Percentiles rank a stretch among this genome's conserved stretches.
These are phyloP conservation scores for Pseudococcus viburni DNA, from an alignment of 2,888 invertebrate genomes.

Conservation along the genomic window DNA sequence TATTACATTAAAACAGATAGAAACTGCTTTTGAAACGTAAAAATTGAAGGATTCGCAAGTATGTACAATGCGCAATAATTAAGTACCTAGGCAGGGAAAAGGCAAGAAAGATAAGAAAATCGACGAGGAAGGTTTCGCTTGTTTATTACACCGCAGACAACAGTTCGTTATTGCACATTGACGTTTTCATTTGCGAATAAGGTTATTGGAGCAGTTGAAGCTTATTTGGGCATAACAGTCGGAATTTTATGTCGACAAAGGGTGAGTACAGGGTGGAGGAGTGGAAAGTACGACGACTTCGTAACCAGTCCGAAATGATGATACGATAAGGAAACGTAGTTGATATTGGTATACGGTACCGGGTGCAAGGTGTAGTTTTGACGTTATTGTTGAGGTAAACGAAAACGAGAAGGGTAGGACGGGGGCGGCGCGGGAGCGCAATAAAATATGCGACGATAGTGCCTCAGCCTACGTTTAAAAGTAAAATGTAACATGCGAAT, in stretches of 20 bases:
- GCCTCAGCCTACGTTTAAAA: neutral
- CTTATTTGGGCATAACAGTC: neutral
- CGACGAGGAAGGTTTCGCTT: neutral
- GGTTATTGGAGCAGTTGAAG: neutral
- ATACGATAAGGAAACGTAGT: neutral
- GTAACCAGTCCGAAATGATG: neutral
- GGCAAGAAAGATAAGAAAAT: neutral
- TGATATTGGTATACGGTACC: neutral
- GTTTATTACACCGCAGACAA: neutral
- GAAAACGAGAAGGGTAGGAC: neutral
- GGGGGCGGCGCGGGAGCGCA: neutral
- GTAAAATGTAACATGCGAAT: neutral
- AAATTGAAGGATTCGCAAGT: too few species aligned
- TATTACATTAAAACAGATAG: too few species aligned
- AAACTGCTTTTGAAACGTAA: too few species aligned
- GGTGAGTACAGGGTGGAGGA: neutral
- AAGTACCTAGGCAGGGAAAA: too few species aligned
- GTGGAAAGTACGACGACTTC: neutral
- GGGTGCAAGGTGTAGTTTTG: neutral
- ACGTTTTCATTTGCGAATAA: constrained; percentile 1
- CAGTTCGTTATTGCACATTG: neutral
- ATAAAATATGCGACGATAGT: neutral
- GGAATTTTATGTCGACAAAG: neutral
- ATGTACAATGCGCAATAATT: too few species aligned
- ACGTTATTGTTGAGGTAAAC: neutral